phyloP scores from a whole-genome alignment of 1,140 invertebrate genomes.

The Sitobion miscanthi region DNA sequence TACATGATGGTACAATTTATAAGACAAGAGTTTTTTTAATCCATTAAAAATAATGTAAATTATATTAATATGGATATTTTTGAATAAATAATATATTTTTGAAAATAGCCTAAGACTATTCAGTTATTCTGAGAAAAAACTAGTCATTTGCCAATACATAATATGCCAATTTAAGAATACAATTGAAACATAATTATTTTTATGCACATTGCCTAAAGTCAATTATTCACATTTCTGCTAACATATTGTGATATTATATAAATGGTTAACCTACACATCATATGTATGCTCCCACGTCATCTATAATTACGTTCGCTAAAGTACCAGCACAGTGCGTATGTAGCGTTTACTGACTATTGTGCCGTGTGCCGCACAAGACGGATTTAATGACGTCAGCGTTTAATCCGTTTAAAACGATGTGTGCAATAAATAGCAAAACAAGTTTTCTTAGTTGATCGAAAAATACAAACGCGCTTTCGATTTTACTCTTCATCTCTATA shows the following conservation, averaged over 20 bases:
- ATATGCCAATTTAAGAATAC: background rate
- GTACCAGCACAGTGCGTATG: too few relatives aligned
- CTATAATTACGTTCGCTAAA: background rate
- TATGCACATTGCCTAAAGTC: background rate
- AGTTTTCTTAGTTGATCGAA: background rate
- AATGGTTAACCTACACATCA: background rate
- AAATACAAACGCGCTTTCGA: background rate
- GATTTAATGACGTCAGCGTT: background rate
- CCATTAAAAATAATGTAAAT: too few relatives aligned
- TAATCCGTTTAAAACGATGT: background rate
- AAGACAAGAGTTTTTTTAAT: background rate
- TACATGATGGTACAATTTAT: background rate
- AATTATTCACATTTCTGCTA: background rate
- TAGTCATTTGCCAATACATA: background rate
- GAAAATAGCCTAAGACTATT: background rate
- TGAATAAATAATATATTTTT: background rate
- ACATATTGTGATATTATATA: too few relatives aligned
- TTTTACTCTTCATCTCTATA: background rate
- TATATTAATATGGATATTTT: background rate
- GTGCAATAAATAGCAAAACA: background rate
- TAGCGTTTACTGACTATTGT: background rate
- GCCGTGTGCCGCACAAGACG: background rate
- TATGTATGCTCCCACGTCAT: background rate
- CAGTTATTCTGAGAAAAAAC: background rate
- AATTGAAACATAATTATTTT: background rate